phyloP scores from a whole-genome alignment of 2,888 invertebrate genomes.

The Hypercompe scribonia region DNA sequence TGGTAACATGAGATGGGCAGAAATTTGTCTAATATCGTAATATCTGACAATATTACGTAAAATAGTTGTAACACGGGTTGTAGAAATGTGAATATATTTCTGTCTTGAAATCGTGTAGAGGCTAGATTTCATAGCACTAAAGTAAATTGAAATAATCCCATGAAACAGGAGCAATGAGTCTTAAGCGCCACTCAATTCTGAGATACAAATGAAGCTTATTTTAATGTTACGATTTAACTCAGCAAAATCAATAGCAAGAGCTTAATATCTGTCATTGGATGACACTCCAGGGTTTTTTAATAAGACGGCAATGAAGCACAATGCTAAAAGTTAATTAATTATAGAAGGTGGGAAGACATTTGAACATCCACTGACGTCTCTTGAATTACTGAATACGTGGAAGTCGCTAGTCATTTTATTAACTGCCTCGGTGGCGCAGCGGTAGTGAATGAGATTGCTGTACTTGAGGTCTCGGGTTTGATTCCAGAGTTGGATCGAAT shows the following conservation, averaged over 20 bases:
- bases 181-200: neutral
- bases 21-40: constrained; percentile 1
- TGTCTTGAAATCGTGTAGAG: neutral
- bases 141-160: neutral
- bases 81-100: neutral
- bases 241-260: neutral
- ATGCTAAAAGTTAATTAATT: neutral
- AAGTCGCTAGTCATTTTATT: too few relatives aligned
- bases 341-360: too few relatives aligned
- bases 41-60: neutral
- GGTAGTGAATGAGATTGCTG: too few relatives aligned
- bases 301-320: neutral
- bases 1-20: constrained; percentile 7
- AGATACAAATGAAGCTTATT: neutral
- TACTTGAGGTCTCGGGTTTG: too few relatives aligned
- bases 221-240: neutral
- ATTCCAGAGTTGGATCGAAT: too few relatives aligned
- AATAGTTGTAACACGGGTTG: neutral
- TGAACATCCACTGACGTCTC: too few relatives aligned
- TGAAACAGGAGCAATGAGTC: neutral
- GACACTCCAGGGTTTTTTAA: neutral
- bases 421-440: too few relatives aligned
- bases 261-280: neutral
- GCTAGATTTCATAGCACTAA: neutral
- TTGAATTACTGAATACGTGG: too few relatives aligned